Conservation (phyloP, 2,797 vertebrate genomes). For the Pitangus sulphuratus region DNA sequence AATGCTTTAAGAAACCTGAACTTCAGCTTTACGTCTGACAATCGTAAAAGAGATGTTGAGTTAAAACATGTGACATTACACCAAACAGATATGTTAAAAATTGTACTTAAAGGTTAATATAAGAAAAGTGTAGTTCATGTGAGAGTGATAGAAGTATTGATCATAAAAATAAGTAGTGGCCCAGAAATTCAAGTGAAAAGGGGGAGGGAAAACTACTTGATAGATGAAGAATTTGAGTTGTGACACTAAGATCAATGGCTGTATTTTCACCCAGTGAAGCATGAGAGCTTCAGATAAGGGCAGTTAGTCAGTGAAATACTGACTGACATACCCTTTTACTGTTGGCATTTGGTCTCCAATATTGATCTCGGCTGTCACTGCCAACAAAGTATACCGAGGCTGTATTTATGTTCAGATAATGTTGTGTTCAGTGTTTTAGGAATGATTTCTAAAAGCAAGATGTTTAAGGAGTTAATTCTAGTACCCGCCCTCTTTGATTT, state of each 20-base stretch:
- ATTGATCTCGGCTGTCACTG: constrained; percentile 74
- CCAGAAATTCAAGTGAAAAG: constrained; percentile 35
- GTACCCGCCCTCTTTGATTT: neutral
- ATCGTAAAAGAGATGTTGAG: constrained; percentile 60
- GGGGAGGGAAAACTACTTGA: constrained; percentile 9
- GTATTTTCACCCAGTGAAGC: constrained; percentile 75
- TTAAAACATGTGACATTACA: constrained; percentile 46
- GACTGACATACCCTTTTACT: constrained; percentile 73
- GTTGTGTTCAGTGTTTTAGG: constrained; percentile 2
- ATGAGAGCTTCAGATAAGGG: constrained; percentile 76
- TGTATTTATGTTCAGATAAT: constrained; percentile 60
- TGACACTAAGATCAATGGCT: constrained; percentile 75
- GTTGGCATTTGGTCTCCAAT: constrained; percentile 73
- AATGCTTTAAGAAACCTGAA: neutral
- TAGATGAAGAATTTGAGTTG: constrained; percentile 70
- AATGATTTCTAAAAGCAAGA: neutral
- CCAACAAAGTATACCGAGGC: constrained; percentile 61
- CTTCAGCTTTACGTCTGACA: neutral
- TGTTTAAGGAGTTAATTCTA: constrained; percentile 53
- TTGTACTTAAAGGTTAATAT: constrained; percentile 65
- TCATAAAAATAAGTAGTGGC: constrained; percentile 57
- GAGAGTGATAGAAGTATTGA: constrained; percentile 67
- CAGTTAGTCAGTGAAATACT: constrained; percentile 75
- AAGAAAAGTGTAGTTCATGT: constrained; percentile 37
- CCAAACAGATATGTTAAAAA: constrained; percentile 66